Base-by-base conservation (phyloP, 1,140 invertebrate genomes). In the Dermatophagoides farinae region DNA sequence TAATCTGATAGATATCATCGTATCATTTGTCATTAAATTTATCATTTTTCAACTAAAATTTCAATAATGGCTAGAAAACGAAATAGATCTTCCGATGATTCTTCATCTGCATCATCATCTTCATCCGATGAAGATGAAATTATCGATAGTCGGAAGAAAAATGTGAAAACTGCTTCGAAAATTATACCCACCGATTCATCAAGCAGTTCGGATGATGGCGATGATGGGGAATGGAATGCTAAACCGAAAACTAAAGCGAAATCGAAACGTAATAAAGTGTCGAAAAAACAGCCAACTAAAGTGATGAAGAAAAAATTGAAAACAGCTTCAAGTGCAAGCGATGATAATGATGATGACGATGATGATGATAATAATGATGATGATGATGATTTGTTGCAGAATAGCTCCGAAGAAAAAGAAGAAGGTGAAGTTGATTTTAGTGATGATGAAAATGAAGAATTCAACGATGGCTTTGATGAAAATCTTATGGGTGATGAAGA, bases 401-500 rank as follows among this genome's bases (percentile, higher is more conserved):
- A 60, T 43, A 52, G 49, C 9, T 20, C 23, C 14, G 52, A 62
- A 39, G 53, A 49, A 16, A 22, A 37, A 18, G 37, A 58, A 44
- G 41, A 20, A 6, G 40, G 40, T 20, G 47, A 62, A 10, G 46
- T 25, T 8, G 60, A 64, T 22, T 61, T 63, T 23, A 61, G 63
- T 10, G 63, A 63, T 25, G 63, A 63, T 11, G 63, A 64, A 23
- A 49, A 60, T 25, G 10, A 79, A 68, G 79, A 81, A 70, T 84
- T 84, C 67, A 79, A 83, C 66, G 83, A 85, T 74, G 83, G 88
- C 0, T 93, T 88, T 68, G 92, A 96, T 74, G 91, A 97, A 65
- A 88, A 97, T 69, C 76, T 97, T 1, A 95, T 97, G 82, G 90
- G 91, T 1, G 92, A 97, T 75, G 90, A 88, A 60, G 91, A 91